phyloP scores from a whole-genome alignment of 1,140 invertebrate genomes.

The Diuraphis noxia region DNA sequence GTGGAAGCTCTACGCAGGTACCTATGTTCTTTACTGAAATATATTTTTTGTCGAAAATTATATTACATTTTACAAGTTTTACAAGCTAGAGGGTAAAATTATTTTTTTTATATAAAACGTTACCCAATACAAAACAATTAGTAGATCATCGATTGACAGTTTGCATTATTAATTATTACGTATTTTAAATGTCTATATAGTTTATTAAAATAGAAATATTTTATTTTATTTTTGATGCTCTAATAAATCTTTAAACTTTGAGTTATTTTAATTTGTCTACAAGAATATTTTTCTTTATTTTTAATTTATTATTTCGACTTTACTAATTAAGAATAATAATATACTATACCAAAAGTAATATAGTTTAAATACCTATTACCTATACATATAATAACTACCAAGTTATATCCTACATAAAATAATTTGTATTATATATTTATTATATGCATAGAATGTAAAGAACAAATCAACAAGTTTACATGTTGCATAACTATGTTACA shows the following conservation, averaged over 20 bases:
- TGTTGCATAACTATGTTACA: neutral
- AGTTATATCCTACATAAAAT: neutral
- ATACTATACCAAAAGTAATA: neutral
- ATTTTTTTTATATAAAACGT: neutral
- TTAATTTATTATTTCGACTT: neutral
- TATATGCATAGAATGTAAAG: neutral
- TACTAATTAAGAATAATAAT: neutral
- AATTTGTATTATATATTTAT: neutral
- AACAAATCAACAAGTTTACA: neutral
- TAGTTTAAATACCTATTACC: too few relatives aligned
- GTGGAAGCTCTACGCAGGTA: too few relatives aligned
- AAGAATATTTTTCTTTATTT: neutral
- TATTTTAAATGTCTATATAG: too few relatives aligned
- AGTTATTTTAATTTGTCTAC: neutral
- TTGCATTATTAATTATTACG: too few relatives aligned
- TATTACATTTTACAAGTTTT: neutral
- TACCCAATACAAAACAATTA: neutral
- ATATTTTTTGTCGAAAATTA: neutral
- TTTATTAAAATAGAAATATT: neutral
- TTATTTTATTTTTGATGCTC: neutral
- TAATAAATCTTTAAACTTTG: neutral
- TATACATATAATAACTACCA: neutral
- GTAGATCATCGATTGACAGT: too few relatives aligned
- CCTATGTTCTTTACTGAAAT: neutral
- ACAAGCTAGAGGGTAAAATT: neutral